Base-by-base conservation (phyloP, 92 coral and sea anemone genomes). In the Epizoanthus stellaris region DNA sequence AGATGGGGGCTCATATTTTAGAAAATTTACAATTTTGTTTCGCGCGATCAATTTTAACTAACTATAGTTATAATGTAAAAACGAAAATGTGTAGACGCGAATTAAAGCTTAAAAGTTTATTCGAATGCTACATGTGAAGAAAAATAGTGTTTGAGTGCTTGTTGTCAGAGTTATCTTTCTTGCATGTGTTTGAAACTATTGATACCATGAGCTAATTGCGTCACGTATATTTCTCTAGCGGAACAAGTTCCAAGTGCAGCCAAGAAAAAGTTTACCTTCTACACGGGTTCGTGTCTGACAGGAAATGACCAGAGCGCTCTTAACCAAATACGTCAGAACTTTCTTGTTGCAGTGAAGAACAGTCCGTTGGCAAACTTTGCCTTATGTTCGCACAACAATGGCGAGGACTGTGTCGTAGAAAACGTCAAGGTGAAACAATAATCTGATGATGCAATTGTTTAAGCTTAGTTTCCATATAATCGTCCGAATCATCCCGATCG, bases 251-350 rank as follows among this genome's bases (percentile, higher is more conserved):
- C 93, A 1, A 89, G 84, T 70, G 93, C 95, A 4, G 94, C 95
- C 1, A 87, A 80, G 81, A 96, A 96, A 77, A 88, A 93, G 71
- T 91, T 96, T 38, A 96, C 95, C 14, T 95, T 95, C 71, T 96
- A 92, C 91, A 92, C 98, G 16, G 99, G 99, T 19, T 80, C 94
- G 7, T 96, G 99, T 71, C 70, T 61, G 83, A 54, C 73, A 16
- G 95, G 87, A 19, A 76, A 91, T 79, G 89, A 94, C 73, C 87
- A 90, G 15, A 82, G 88, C 30, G 91, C 95, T 19, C 80, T 96
- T 76, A 81, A 80, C 59, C 92, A 85, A 12, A 94, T 96, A 70
- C 91, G 95, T 40, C 65, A 40, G 52, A 91, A 94, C 81, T 96
- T 94, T 89, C 84, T 96, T 6, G 81, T 82, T 1, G 93, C 97